Evolutionary conservation across 2,113 vertebrate species (phyloP), one percentile per base, ranked within the genome.

Genomic region (Daboia siamensis): DNA sequence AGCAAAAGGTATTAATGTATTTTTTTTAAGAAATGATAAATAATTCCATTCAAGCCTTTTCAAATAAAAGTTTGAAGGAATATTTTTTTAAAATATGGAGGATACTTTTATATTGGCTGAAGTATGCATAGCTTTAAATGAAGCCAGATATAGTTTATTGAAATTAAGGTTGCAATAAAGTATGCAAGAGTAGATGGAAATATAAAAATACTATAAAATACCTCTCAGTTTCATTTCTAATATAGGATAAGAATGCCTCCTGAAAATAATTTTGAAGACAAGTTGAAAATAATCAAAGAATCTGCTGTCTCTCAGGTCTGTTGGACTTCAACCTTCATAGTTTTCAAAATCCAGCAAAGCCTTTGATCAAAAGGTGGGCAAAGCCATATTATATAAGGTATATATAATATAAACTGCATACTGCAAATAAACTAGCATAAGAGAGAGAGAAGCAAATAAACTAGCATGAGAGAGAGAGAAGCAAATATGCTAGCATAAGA

Each of bases 101-200:
- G 69, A 54, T 94, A 96, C 95, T 96, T 95, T 95, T 96, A 91
- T 88, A 92, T 87, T 93, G 87, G 0, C 93, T 96, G 95, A 90
- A 96, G 97, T 93, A 93, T 93, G 94, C 88, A 94, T 91, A 91
- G 59, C 91, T 96, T 95, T 96, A 90, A 94, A 95, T 93, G 94
- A 96, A 97, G 94, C 80, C 86, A 94, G 94, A 94, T 95, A 94
- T 56, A 97, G 94, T 97, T 96, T 96, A 94, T 92, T 93, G 90
- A 87, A 96, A 94, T 97, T 95, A 96, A 93, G 93, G 93, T 93
- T 94, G 90, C 96, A 97, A 97, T 95, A 95, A 94, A 96, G 93
- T 90, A 88, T 95, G 90, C 96, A 96, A 93, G 89, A 95, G 95
- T 97, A 95, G 90, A 93, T 44, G 93, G 84, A 54, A 93, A 87